A percentile compares a stretch with the other conserved stretches of the same genome.
phyloP scores from a whole-genome alignment of 2,797 vertebrate genomes.

The Botia kubotai region DNA sequence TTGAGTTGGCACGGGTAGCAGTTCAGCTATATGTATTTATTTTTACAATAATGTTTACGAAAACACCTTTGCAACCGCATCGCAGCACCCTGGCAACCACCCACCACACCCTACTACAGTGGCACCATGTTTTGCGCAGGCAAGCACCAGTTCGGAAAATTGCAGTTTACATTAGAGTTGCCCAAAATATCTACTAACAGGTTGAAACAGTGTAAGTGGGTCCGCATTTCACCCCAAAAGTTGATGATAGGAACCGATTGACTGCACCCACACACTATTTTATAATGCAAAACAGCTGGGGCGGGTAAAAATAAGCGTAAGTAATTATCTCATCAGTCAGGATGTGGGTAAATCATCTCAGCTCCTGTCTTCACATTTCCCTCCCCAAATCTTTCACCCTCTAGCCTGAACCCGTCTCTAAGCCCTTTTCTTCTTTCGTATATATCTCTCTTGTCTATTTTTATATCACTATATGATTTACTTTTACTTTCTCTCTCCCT shows the following conservation, averaged over 20 bases:
- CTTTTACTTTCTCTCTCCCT: slow-evolving; percentile 9
- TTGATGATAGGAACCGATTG: background rate
- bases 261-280: slow-evolving; percentile 9
- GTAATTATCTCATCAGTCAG: slow-evolving; percentile 42
- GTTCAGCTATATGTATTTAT: too few relatives aligned
- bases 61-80: background rate
- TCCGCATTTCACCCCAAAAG: background rate
- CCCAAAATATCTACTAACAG: background rate
- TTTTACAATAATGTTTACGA: too few relatives aligned
- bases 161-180: background rate
- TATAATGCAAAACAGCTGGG: slow-evolving; percentile 40
- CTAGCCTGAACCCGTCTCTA: slow-evolving; percentile 15
- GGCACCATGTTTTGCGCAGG: background rate
- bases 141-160: background rate
- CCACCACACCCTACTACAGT: background rate
- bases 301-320: background rate
- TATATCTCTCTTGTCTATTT: slow-evolving; percentile 24
- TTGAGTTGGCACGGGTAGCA: too few relatives aligned
- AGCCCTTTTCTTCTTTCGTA: slow-evolving; percentile 15
- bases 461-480: background rate
- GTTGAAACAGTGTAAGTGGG: background rate
- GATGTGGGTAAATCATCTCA: background rate
- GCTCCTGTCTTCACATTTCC: slow-evolving; percentile 14
- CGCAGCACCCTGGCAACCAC: background rate
- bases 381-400: slow-evolving; percentile 32